Evolutionary conservation across 2,797 vertebrate genomes (phyloP).

Genomic region (Enteromius argenteus): DNA sequence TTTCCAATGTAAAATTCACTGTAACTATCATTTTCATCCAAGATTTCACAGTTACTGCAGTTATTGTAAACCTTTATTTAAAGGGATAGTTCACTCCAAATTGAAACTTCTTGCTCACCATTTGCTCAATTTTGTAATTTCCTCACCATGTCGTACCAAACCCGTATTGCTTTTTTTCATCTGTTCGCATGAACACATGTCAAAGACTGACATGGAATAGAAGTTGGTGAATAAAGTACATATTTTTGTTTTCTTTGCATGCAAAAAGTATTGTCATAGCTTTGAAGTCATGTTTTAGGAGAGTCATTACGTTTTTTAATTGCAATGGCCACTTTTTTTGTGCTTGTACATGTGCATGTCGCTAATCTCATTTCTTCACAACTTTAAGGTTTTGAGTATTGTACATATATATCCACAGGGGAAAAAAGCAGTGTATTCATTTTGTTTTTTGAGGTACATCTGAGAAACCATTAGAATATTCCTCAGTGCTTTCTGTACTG

Average conservation of each 20-base stretch:
- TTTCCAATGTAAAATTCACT: not conserved
- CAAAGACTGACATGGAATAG: not conserved
- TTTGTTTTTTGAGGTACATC: not conserved
- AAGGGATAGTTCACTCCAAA: not conserved
- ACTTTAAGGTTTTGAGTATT: not conserved
- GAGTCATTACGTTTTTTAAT: not conserved
- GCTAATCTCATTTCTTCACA: not conserved
- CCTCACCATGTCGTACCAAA: not conserved
- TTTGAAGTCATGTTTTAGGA: not conserved
- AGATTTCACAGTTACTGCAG: not conserved
- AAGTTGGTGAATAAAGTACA: not conserved
- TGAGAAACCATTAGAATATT: not conserved
- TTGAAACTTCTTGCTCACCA: not conserved
- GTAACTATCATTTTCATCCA: not conserved
- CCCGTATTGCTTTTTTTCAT: not conserved
- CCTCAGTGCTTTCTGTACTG: not conserved
- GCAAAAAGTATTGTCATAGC: no score
- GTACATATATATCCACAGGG: not conserved
- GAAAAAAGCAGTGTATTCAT: not conserved
- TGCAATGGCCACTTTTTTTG: not conserved
- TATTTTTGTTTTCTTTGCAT: not conserved
- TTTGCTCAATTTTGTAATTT: not conserved
- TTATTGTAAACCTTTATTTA: not conserved
- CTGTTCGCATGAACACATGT: no score
- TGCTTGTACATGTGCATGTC: not conserved